Percentiles rank a stretch among this genome's conserved stretches.
phyloP scores from a whole-genome alignment of 2,888 invertebrate species.

The Aphelenchoides bicaudatus region DNA sequence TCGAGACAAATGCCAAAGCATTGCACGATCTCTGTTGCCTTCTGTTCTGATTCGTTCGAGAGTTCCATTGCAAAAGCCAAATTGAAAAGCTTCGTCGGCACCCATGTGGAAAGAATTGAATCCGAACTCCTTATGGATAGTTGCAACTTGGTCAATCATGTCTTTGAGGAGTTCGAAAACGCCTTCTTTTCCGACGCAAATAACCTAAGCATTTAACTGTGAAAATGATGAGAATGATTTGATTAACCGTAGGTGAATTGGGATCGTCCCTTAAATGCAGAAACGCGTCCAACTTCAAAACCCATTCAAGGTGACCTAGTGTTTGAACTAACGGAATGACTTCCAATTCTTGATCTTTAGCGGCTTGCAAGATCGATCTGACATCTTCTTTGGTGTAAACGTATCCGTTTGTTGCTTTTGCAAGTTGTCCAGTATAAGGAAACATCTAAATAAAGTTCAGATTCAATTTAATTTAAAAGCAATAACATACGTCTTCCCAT shows the following conservation, averaged over 20 bases:
- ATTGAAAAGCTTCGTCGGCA: conserved; percentile 63
- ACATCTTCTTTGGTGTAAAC: conserved; percentile 72
- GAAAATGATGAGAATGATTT: too few relatives aligned
- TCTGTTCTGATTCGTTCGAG: conserved; percentile 42
- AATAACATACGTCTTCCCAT: too few relatives aligned
- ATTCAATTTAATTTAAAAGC: too few relatives aligned
- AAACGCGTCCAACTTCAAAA: conserved; percentile 72
- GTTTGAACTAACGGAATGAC: conserved; percentile 79
- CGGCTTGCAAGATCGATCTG: conserved; percentile 51
- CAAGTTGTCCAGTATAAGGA: conserved; percentile 70
- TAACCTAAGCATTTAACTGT: too few relatives aligned
- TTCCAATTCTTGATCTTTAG: conserved; percentile 65
- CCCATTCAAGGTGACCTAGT: conserved; percentile 79
- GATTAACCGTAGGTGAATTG: conserved; percentile 27
- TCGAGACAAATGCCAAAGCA: conserved; percentile 54
- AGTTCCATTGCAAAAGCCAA: conserved; percentile 53
- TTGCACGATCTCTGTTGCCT: conserved; percentile 41
- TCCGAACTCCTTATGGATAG: conserved; percentile 40
- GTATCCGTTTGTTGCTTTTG: conserved; percentile 68
- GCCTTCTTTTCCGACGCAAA: conserved; percentile 58
- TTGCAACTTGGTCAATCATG: conserved; percentile 48
- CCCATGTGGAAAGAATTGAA: conserved; percentile 67
- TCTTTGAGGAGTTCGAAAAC: conserved; percentile 61
- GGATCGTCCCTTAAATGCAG: conserved; percentile 64
- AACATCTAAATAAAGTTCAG: too few relatives aligned